Evolutionary conservation across 1,140 invertebrate species (phyloP).

Genomic region (Littorina saxatilis): DNA sequence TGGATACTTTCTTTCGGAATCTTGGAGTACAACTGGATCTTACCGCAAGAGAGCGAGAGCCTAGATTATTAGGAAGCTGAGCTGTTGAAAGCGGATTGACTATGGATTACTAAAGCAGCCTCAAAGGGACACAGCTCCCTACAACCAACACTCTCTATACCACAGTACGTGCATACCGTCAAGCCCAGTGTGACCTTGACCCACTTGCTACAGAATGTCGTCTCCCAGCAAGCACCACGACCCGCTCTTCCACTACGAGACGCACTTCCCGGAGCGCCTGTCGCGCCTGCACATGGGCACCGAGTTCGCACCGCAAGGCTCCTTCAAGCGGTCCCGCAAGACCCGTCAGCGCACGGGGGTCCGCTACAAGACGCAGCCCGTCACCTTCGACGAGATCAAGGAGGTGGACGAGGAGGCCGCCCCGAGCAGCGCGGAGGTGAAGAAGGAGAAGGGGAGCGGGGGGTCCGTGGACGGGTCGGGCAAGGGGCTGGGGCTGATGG

Average conservation of each 20-base stretch:
- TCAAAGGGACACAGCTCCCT: neutral
- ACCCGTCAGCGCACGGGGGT: slow-evolving; percentile 61
- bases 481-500: slow-evolving; percentile 54
- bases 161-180: no score
- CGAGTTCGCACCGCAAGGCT: slow-evolving; percentile 55
- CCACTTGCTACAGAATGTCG: slow-evolving; percentile 28
- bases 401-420: slow-evolving; percentile 76
- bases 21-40: no score
- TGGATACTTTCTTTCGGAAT: no score
- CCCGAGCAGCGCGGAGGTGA: neutral
- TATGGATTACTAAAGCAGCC: neutral
- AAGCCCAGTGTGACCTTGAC: neutral
- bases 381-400: slow-evolving; percentile 87
- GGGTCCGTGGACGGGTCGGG: slow-evolving; percentile 24
- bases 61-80: no score
- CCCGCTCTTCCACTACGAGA: slow-evolving; percentile 79
- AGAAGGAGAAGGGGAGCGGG: neutral
- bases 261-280: slow-evolving; percentile 84
- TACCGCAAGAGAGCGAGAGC: no score
- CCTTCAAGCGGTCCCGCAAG: slow-evolving; percentile 52
- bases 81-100: no score
- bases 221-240: slow-evolving; percentile 61
- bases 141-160: neutral
- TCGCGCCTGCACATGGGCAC: slow-evolving; percentile 78
- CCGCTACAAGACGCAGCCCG: slow-evolving; percentile 83